phyloP scores from a whole-genome alignment of 1,140 invertebrate genomes.

The Penaeus japonicus region DNA sequence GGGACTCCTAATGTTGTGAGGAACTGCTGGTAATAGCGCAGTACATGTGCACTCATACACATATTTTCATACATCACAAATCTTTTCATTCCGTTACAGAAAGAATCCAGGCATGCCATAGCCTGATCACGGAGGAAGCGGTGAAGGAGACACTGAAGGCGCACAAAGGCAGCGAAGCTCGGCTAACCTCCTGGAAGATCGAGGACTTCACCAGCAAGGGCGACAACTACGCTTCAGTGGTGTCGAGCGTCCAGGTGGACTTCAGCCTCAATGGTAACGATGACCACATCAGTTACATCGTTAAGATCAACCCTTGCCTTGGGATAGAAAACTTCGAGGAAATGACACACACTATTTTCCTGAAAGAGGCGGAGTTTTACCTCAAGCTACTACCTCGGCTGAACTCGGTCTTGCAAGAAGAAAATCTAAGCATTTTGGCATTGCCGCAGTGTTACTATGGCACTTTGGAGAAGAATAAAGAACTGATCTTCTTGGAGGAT shows the following conservation, averaged over 20 bases:
- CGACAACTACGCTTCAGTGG: constrained; percentile 40
- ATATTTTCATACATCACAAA: too few species aligned
- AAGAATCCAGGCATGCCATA: background rate
- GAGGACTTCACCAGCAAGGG: constrained; percentile 40
- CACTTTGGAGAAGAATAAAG: background rate
- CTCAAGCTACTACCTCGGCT: background rate
- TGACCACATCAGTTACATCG: constrained; percentile 15
- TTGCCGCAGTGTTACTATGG: constrained; percentile 14
- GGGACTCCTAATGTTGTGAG: too few species aligned
- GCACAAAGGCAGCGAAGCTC: constrained; percentile 31
- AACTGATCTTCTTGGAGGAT: constrained; percentile 32
- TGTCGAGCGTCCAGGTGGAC: constrained; percentile 35
- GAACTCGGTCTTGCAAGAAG: background rate
- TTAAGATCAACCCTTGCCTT: constrained; percentile 17
- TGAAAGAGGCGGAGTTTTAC: constrained; percentile 40
- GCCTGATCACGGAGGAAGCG: constrained; percentile 22
- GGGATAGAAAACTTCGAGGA: background rate
- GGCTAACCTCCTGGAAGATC: background rate
- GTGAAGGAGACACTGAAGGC: constrained; percentile 16
- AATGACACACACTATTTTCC: background rate
- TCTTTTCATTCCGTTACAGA: too few species aligned
- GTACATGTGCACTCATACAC: too few species aligned
- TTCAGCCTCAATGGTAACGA: background rate
- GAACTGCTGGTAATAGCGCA: too few species aligned
- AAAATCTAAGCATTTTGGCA: background rate